Base-by-base conservation (phyloP, 2,113 vertebrate species). In the Cyprinodon brontotheroides region DNA sequence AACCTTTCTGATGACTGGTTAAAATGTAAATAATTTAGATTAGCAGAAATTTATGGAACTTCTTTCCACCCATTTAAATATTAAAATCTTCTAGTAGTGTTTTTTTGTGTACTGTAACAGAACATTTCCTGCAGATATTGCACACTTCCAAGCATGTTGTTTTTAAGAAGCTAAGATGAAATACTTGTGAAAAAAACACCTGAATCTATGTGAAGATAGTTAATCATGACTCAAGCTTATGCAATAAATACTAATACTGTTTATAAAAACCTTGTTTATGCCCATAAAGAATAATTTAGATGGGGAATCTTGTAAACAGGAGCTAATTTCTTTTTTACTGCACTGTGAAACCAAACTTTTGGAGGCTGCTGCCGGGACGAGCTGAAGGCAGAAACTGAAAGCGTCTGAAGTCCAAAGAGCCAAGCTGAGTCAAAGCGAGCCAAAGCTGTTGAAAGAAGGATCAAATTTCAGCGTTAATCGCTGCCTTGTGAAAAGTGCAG, bases 391-490 rank as follows among this genome's bases (percentile, higher is more conserved):
- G 65, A 69, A 70, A 10, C 45, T 5, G 29, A 71, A 29, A 50
- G 79, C 8, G 43, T 67, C 43, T 4, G 2, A 62, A 48, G 41
- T 12, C 11, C 11, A 9, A 20, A 53, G 37, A 66, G 68, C 61
- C 41, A 1, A 61, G 48, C 13, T 8, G 72, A 61, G 77, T 80
- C 79, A 80, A 69, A 65, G 59, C 67, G 20, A 20, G 69, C 38
- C 43, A 73, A 76, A 84, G 76, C 53, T 75, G 75, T 68, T 61
- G 75, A 73, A 78, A 66, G 76, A 87, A 61, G 84, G 81, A 87
- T 89, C 87, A 84, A 79, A 91, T 89, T 75, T 86, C 70, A 86
- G 79, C 13, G 45, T 61, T 82, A 80, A 92, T 89, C 77, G 67
- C 80, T 70, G 75, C 67, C 85, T 82, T 86, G 88, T 89, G 85